phyloP scores from a whole-genome alignment of 2,888 invertebrate species.

The Caradrina kadenii region DNA sequence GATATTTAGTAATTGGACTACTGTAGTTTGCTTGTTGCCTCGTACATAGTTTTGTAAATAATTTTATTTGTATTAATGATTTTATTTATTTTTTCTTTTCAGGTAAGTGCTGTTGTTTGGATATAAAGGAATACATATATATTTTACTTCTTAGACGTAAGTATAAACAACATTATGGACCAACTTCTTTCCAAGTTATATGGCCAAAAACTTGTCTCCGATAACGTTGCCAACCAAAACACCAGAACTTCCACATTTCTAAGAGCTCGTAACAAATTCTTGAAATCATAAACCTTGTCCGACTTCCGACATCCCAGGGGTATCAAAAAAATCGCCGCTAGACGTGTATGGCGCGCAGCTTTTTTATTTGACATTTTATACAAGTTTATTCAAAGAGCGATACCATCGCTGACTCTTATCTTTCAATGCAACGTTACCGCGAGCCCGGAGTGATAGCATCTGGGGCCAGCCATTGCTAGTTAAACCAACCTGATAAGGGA shows the following conservation, averaged over 20 bases:
- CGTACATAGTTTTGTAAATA: background rate
- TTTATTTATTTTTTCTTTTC: constrained; percentile 43
- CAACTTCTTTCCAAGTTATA: background rate
- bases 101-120: constrained; percentile 55
- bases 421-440: constrained; percentile 91
- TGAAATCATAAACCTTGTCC: constrained; percentile 54
- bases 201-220: constrained; percentile 3
- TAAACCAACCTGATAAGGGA: constrained; percentile 89
- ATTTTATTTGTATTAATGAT: background rate
- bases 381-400: constrained; percentile 91
- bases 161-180: constrained; percentile 3
- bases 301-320: constrained; percentile 68
- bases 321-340: constrained; percentile 82
- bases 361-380: constrained; percentile 91
- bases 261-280: constrained; percentile 60
- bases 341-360: constrained; percentile 86
- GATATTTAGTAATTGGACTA: background rate
- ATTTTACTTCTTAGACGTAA: constrained; percentile 15
- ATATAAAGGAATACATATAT: background rate
- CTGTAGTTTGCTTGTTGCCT: background rate
- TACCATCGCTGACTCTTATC: constrained; percentile 89
- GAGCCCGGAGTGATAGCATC: constrained; percentile 88
- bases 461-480: constrained; percentile 90
- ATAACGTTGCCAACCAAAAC: constrained; percentile 13
- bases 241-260: constrained; percentile 49